Evolutionary conservation across 2,797 vertebrate genomes (phyloP).

Genomic region (Platalea minor): DNA sequence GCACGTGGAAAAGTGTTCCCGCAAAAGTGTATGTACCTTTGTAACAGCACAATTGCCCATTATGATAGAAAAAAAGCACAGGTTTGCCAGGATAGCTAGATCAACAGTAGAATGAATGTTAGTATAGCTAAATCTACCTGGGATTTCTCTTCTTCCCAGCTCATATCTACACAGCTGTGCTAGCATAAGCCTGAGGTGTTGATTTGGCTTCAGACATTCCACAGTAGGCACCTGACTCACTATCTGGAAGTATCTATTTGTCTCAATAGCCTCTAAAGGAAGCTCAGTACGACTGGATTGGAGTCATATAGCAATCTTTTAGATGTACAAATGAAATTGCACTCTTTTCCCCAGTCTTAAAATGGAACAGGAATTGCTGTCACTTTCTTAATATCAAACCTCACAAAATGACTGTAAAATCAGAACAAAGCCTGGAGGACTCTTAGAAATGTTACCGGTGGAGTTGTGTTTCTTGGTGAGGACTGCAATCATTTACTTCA

Average conservation of each 20-base stretch:
- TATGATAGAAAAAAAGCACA: neutral
- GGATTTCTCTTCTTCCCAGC: neutral
- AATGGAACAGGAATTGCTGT: slow-evolving; percentile 30
- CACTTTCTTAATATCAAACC: neutral
- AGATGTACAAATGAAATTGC: slow-evolving; percentile 7
- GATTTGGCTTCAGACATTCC: neutral
- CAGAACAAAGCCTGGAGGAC: slow-evolving; percentile 3
- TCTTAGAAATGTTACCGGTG: neutral
- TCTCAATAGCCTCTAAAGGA: slow-evolving; percentile 16
- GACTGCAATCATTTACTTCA: neutral
- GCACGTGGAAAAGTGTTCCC: neutral
- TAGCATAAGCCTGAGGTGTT: neutral
- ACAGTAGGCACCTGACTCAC: neutral
- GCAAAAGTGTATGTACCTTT: neutral
- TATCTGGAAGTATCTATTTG: neutral
- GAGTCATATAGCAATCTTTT: slow-evolving; percentile 1
- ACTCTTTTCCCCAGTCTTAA: neutral
- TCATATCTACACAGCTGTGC: neutral
- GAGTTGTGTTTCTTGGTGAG: neutral
- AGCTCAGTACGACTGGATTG: neutral
- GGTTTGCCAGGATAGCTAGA: neutral
- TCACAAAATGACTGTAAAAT: neutral
- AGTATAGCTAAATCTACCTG: neutral
- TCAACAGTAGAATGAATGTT: neutral
- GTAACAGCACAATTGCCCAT: neutral